phyloP scores from a whole-genome alignment of 2,113 vertebrate genomes.

The Zosterops pallidus region DNA sequence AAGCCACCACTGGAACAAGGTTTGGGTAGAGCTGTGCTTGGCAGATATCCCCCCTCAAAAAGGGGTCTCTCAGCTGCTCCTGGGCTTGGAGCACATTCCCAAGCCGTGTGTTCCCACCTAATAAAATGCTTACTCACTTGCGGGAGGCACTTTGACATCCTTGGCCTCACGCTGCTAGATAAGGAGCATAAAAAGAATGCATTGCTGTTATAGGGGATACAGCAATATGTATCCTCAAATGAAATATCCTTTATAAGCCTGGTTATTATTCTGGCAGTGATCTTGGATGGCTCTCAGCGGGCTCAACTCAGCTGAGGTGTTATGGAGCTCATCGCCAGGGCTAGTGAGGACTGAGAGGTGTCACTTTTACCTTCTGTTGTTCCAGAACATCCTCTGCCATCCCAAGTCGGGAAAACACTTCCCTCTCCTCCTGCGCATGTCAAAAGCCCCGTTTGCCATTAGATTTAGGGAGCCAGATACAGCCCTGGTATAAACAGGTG shows the following conservation, averaged over 20 bases:
- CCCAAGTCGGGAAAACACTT: neutral
- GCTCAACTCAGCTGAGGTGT: conserved; percentile 12
- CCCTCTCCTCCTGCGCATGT: neutral
- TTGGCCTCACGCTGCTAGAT: neutral
- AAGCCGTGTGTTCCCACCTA: conserved; percentile 35
- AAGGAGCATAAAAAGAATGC: conserved; percentile 29
- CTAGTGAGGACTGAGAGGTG: neutral
- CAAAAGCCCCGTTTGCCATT: conserved; percentile 24
- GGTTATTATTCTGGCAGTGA: conserved; percentile 39
- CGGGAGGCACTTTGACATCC: conserved; percentile 44
- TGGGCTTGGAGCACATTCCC: neutral
- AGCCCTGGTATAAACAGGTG: conserved; percentile 21
- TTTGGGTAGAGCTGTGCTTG: neutral
- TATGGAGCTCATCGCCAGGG: neutral
- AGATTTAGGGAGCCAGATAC: neutral
- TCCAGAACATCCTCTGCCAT: neutral
- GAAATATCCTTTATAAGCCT: conserved; percentile 1
- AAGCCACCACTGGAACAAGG: neutral
- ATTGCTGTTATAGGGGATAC: conserved; percentile 11
- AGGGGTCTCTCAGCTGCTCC: neutral
- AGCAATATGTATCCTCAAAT: conserved; percentile 12
- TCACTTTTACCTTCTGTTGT: conserved; percentile 18
- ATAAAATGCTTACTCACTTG: conserved; percentile 58
- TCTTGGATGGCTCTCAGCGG: neutral
- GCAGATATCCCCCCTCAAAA: neutral